phyloP scores from a whole-genome alignment of 2,113 vertebrate species.

The Oncorhynchus nerka region DNA sequence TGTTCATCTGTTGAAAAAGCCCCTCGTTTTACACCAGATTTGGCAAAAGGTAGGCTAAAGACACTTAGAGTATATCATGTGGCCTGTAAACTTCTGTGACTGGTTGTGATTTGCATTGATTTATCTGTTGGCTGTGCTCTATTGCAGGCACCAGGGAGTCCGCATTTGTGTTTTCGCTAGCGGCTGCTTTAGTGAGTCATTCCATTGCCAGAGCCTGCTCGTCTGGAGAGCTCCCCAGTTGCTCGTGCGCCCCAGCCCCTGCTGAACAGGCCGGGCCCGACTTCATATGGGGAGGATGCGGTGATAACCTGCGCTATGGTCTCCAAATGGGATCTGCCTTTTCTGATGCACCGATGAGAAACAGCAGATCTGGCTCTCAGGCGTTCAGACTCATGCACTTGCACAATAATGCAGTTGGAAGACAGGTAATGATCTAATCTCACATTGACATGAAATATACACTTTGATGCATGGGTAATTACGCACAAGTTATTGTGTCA shows the following conservation, averaged over 20 bases:
- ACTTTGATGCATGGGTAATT: too few species aligned
- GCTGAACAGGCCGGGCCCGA: slow-evolving; percentile 57
- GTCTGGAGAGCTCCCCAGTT: slow-evolving; percentile 70
- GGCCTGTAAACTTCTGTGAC: neutral
- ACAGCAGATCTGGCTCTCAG: slow-evolving; percentile 46
- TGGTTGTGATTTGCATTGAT: neutral
- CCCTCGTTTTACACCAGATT: slow-evolving; percentile 69
- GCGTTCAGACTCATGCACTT: slow-evolving; percentile 65
- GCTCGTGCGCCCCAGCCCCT: slow-evolving; percentile 69
- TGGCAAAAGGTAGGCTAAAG: slow-evolving; percentile 66
- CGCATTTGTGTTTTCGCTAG: slow-evolving; percentile 73
- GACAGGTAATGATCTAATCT: slow-evolving; percentile 58
- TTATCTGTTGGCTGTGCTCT: neutral
- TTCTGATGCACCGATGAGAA: slow-evolving; percentile 66
- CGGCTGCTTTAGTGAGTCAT: slow-evolving; percentile 63
- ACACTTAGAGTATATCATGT: neutral
- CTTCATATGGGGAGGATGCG: slow-evolving; percentile 78
- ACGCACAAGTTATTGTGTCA: neutral
- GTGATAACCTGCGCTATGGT: slow-evolving; percentile 75
- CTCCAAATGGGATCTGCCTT: slow-evolving; percentile 76
- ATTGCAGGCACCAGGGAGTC: slow-evolving; percentile 73
- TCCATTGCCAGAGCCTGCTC: slow-evolving; percentile 72
- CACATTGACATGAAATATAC: too few species aligned
- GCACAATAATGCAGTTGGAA: slow-evolving; percentile 73
- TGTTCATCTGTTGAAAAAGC: slow-evolving; percentile 71